A percentile compares a stretch with the other conserved stretches of the same genome.
These are phyloP conservation scores for Emesis castigata DNA, from an alignment of 2,888 invertebrate species.

Conservation along the genomic window DNA sequence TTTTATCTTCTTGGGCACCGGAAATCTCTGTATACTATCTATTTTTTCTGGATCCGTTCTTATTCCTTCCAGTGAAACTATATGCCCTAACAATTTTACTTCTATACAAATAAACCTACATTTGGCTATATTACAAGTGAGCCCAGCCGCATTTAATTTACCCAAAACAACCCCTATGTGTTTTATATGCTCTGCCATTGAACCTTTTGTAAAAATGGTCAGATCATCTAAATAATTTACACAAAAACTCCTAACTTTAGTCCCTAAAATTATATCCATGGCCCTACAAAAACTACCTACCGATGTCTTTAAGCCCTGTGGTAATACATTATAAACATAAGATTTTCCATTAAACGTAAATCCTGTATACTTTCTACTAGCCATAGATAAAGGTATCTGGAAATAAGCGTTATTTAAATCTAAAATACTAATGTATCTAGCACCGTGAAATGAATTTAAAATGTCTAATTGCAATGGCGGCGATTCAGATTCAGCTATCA, in stretches of 20 bases:
- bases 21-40: constrained; percentile 52
- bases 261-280: constrained; percentile 65
- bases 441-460: constrained; percentile 43
- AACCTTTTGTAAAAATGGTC: constrained; percentile 50
- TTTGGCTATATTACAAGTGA: constrained; percentile 46
- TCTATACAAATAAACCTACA: constrained; percentile 44
- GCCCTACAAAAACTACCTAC: constrained; percentile 66
- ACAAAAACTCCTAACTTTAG: constrained; percentile 59
- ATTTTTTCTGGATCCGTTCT: constrained; percentile 43
- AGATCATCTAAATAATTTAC: constrained; percentile 67
- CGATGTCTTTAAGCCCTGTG: constrained; percentile 60
- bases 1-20: constrained; percentile 56
- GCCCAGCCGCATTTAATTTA: constrained; percentile 28
- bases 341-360: constrained; percentile 45
- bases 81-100: constrained; percentile 56
- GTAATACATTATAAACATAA: constrained; percentile 51
- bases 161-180: constrained; percentile 43
- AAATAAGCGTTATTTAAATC: constrained; percentile 61
- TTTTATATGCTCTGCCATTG: constrained; percentile 47
- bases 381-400: constrained; percentile 41
- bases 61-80: constrained; percentile 49
- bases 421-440: constrained; percentile 40
- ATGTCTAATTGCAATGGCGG: constrained; percentile 44
- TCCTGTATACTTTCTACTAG: constrained; percentile 47
- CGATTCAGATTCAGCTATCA: constrained; percentile 38